These are phyloP conservation scores for Eristalis arbustorum DNA, from an alignment of 2,888 invertebrate species.

Conservation along the genomic window DNA sequence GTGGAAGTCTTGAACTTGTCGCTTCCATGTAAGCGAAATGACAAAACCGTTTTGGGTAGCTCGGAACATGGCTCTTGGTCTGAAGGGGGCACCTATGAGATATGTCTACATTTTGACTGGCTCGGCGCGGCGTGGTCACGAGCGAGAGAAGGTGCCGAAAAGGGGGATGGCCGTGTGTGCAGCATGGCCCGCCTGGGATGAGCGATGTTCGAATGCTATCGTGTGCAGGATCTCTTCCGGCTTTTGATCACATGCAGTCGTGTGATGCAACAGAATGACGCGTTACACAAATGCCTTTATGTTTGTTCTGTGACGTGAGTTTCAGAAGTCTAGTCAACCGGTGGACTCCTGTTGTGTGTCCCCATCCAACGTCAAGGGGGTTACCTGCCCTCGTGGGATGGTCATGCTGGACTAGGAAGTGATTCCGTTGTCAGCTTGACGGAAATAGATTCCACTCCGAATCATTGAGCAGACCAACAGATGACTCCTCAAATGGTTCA, in stretches of 20 bases:
- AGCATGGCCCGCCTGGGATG: constrained; percentile 7
- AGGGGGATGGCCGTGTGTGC: neutral
- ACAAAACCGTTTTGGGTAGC: constrained; percentile 68
- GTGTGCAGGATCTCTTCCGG: constrained; percentile 58
- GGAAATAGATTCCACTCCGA: too few relatives aligned
- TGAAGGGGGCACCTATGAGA: constrained; percentile 38
- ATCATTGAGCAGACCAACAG: too few relatives aligned
- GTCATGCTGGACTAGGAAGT: too few relatives aligned
- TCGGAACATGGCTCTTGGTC: constrained; percentile 47
- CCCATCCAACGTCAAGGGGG: too few relatives aligned
- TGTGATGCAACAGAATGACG: neutral
- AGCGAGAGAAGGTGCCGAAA: neutral
- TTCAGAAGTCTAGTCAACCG: neutral
- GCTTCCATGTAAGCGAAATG: constrained; percentile 55
- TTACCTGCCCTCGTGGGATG: too few relatives aligned
- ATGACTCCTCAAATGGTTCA: too few relatives aligned
- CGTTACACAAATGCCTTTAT: neutral
- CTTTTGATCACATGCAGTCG: constrained; percentile 16
- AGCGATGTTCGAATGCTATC: constrained; percentile 55
- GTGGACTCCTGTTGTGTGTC: neutral
- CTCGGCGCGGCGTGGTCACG: neutral
- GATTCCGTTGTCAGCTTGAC: too few relatives aligned
- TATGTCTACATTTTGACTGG: constrained; percentile 63
- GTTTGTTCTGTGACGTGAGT: neutral
- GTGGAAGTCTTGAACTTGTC: constrained; percentile 69